These are phyloP conservation scores for Blennius ocellaris DNA, from an alignment of 2,113 vertebrate genomes.

Conservation along the genomic window DNA sequence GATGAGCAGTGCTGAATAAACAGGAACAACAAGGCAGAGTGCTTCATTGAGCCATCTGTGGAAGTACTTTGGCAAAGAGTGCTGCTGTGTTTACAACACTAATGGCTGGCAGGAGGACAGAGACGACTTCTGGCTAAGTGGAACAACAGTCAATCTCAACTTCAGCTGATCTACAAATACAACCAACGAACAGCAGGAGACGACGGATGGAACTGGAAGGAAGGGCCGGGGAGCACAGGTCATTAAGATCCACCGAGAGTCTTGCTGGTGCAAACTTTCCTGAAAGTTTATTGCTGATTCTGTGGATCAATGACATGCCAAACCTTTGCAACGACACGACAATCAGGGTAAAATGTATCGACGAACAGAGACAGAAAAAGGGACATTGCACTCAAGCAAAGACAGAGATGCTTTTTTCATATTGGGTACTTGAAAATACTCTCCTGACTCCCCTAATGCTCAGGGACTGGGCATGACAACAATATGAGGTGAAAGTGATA, in stretches of 20 bases:
- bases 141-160: conserved; percentile 46
- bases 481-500: conserved; percentile 12
- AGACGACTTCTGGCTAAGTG: conserved; percentile 62
- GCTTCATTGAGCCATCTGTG: conserved; percentile 78
- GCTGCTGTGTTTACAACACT: conserved; percentile 70
- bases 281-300: background rate
- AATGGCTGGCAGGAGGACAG: conserved; percentile 60
- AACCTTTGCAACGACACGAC: background rate
- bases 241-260: conserved; percentile 1
- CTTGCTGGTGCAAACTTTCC: background rate
- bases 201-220: conserved; percentile 14
- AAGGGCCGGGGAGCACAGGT: background rate
- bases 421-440: background rate
- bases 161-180: conserved; percentile 47
- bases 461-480: conserved; percentile 18
- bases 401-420: background rate
- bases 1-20: conserved; percentile 80
- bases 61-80: conserved; percentile 69
- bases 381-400: background rate
- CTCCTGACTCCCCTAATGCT: background rate
- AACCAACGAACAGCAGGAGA: conserved; percentile 13
- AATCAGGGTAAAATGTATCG: background rate
- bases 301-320: background rate
- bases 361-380: no score
- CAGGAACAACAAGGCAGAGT: conserved; percentile 73